phyloP scores from a whole-genome alignment of 2,797 vertebrate genomes.

The Synaphobranchus kaupii region DNA sequence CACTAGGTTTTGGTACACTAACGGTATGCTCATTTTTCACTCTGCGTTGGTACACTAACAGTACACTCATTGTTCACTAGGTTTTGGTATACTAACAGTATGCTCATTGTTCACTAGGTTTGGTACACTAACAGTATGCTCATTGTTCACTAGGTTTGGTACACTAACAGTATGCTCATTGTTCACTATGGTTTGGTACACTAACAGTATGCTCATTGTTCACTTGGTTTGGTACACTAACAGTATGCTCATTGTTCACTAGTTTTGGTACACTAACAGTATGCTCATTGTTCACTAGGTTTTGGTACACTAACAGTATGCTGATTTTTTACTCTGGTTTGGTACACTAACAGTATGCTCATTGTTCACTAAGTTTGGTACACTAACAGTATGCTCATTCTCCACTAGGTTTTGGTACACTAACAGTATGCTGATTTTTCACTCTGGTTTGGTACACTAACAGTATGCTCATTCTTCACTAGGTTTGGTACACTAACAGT shows the following conservation, averaged over 20 bases:
- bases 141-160: neutral
- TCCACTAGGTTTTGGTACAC: neutral
- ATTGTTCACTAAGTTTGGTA: neutral
- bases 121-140: too few species aligned
- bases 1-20: too few species aligned
- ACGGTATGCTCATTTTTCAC: neutral
- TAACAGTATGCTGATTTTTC: neutral
- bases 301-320: slow-evolving; percentile 8
- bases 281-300: neutral
- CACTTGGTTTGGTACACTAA: neutral
- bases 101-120: too few species aligned
- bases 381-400: neutral
- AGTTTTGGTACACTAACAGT: slow-evolving; percentile 5
- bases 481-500: neutral
- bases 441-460: neutral
- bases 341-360: too few species aligned
- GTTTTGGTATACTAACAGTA: slow-evolving; percentile 9
- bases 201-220: neutral
- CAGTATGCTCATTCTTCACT: neutral
- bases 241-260: neutral
- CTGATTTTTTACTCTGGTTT: too few species aligned
- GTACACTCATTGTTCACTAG: neutral
- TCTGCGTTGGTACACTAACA: neutral
- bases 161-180: neutral
- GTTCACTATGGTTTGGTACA: neutral